Base-by-base conservation (phyloP, 2,797 vertebrate genomes). In the Squalus acanthias region DNA sequence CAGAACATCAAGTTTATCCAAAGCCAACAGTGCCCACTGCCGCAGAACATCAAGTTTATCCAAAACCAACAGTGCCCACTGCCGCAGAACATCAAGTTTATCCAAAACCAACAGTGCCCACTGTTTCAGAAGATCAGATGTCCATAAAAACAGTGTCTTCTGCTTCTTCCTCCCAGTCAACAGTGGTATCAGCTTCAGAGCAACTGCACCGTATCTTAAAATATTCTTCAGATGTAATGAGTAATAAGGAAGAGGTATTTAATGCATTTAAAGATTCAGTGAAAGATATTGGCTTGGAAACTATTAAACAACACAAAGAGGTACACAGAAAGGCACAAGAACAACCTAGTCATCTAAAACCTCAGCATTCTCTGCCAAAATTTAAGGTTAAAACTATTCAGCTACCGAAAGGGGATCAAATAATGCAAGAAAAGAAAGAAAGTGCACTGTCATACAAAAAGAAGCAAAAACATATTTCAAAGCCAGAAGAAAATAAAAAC, bases 291-390 rank as follows among this genome's bases (percentile, higher is more conserved):
- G 97, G 97, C 69, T 96, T 97, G 87, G 96, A 69, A 39, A 97
- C 97, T 96, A 96, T 96, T 95, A 97, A 98, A 96, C 97, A 96
- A 97, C 96, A 97, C 97, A 96, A 65, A 92, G 98, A 97, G 96
- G 98, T 98, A 96, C 97, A 96, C 29, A 97, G 97, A 33, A 97
- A 97, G 96, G 94, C 60, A 33, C 50, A 33, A 53, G 70, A 17
- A 60, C 69, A 95, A 74, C 65, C 96, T 96, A 97, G 29, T 96
- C 98, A 33, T 97, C 98, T 53, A 97, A 97, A 96, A 97, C 85
- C 29, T 96, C 98, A 98, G 96, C 98, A 96, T 79, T 97, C 98
- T 91, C 98, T 26, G 3, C 50, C 98, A 96, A 97, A 97, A 96
- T 97, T 97, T 97, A 98, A 97, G 96, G 97, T 97, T 15, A 98